A percentile compares a stretch with the other conserved stretches of the same genome.
Evolutionary conservation across 2,888 invertebrate genomes (phyloP).

Genomic region (Sinohyriopsis cumingii): DNA sequence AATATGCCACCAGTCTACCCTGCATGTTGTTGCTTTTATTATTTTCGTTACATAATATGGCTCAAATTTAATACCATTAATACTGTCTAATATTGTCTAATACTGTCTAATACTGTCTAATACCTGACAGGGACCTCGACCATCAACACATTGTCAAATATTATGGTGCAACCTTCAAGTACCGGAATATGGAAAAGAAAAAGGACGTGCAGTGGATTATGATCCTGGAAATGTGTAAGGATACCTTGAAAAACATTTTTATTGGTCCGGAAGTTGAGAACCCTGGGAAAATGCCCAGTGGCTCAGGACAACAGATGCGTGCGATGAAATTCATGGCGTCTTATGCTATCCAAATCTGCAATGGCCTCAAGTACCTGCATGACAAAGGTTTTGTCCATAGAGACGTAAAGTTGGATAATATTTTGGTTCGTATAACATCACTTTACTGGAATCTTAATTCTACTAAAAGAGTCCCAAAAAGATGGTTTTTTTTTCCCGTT

Average conservation of each 20-base stretch:
- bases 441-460: no score
- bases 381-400: conserved; percentile 58
- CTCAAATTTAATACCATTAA: no score
- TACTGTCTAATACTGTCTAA: no score
- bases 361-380: conserved; percentile 58
- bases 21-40: no score
- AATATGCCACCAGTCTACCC: no score
- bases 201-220: conserved; percentile 54
- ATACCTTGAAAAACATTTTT: conserved; percentile 52
- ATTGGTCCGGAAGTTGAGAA: conserved; percentile 25
- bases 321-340: conserved; percentile 48
- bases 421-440: conserved; percentile 49
- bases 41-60: no score
- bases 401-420: conserved; percentile 65
- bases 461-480: no score
- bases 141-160: conserved; percentile 60
- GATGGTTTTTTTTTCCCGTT: no score
- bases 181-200: conserved; percentile 31
- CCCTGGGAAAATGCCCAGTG: conserved; percentile 30
- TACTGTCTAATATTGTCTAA: no score
- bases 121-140: conserved; percentile 48
- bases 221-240: conserved; percentile 59
- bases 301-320: conserved; percentile 16
- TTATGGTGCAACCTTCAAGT: conserved; percentile 50
- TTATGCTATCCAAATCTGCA: conserved; percentile 47